These are phyloP conservation scores for Steinernema scapterisci DNA, from an alignment of 2,888 invertebrate genomes.

Conservation along the genomic window DNA sequence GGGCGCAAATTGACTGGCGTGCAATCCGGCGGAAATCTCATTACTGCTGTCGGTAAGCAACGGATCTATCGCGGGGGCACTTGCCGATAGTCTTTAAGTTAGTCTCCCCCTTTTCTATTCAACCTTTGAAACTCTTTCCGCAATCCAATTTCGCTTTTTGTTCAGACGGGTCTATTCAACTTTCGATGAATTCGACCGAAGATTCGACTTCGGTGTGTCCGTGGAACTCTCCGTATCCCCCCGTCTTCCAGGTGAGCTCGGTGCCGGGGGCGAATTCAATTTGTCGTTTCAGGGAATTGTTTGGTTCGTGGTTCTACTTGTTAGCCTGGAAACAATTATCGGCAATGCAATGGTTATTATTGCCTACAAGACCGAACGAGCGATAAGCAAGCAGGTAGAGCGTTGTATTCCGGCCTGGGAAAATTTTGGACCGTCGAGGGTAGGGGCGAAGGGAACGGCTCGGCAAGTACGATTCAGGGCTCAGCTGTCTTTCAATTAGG, in stretches of 20 bases:
- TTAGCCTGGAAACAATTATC: conserved; percentile 64
- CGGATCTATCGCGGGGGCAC: conserved; percentile 4
- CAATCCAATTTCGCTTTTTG: conserved; percentile 14
- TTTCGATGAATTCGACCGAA: conserved; percentile 35
- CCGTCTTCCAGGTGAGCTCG: conserved; percentile 46
- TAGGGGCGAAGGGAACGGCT: neutral
- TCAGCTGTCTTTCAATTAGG: conserved; percentile 16
- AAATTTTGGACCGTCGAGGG: neutral
- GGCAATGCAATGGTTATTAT: conserved; percentile 67
- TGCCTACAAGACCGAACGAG: conserved; percentile 62
- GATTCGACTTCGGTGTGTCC: conserved; percentile 41
- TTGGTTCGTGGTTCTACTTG: conserved; percentile 57
- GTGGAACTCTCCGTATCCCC: conserved; percentile 54
- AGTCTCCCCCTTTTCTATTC: neutral
- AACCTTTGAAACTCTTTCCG: neutral
- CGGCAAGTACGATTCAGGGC: neutral
- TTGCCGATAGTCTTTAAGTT: conserved; percentile 6
- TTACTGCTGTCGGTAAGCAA: conserved; percentile 18
- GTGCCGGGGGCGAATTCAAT: neutral
- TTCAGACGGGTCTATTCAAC: neutral
- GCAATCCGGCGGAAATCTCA: conserved; percentile 4
- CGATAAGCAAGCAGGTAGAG: conserved; percentile 65
- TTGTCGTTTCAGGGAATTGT: conserved; percentile 48
- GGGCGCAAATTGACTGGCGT: neutral
- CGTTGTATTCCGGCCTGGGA: neutral